Conservation (phyloP, 2,888 invertebrate species). For the Idaea dimidiata region DNA sequence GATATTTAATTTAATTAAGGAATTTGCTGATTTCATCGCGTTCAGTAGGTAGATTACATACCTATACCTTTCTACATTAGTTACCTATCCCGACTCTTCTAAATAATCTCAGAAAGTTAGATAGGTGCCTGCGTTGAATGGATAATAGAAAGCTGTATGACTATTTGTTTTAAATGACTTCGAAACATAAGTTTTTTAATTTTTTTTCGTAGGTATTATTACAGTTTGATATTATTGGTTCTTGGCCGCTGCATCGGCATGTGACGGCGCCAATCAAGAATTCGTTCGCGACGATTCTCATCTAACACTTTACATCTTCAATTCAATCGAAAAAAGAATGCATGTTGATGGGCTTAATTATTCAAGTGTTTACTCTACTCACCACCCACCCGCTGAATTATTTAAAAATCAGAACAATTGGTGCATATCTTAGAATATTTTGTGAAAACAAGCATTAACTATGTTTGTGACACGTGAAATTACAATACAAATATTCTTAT, state of each 20-base stretch:
- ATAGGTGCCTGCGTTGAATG: no score
- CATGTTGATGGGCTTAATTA: neutral
- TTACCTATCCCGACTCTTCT: no score
- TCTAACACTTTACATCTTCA: constrained; percentile 55
- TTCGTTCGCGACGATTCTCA: constrained; percentile 47
- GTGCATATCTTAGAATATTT: neutral
- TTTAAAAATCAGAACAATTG: no score
- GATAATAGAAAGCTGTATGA: no score
- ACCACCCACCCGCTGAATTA: constrained; percentile 2
- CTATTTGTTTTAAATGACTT: no score
- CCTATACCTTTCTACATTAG: no score
- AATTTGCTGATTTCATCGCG: constrained; percentile 43
- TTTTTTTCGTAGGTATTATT: neutral
- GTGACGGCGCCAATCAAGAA: constrained; percentile 51
- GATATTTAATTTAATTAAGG: constrained; percentile 58
- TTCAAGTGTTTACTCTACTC: neutral
- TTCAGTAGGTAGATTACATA: neutral
- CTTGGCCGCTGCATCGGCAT: constrained; percentile 42
- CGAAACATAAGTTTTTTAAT: no score
- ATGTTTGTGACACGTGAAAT: neutral
- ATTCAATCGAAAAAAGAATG: constrained; percentile 35
- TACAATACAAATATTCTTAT: neutral
- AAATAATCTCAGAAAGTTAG: no score
- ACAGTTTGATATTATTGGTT: constrained; percentile 35
- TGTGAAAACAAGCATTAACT: neutral